These are phyloP conservation scores for Lysiphlebus fabarum DNA, from an alignment of 1,140 invertebrate species.

Conservation along the genomic window DNA sequence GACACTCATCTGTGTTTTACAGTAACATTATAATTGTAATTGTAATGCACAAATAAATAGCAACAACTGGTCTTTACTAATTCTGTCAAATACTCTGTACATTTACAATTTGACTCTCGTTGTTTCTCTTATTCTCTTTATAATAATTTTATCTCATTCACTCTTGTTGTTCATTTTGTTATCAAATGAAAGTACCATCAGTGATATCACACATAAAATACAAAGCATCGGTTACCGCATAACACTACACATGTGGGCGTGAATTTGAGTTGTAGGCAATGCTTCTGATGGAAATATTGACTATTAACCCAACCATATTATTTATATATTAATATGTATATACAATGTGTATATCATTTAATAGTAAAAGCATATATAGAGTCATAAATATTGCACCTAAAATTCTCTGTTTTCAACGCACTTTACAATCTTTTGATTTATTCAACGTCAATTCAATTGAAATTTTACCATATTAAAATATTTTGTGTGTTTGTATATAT, in stretches of 20 bases:
- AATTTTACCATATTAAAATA: conserved; percentile 3
- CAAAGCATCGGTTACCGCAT: conserved; percentile 1
- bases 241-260: conserved; percentile 31
- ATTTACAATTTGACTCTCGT: conserved; percentile 16
- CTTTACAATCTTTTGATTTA: conserved; percentile 53
- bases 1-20: conserved; percentile 42
- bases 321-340: too few relatives aligned
- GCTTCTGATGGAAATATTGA: conserved; percentile 58
- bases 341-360: conserved; percentile 55
- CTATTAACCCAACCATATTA: conserved; percentile 52
- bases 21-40: conserved; percentile 31
- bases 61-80: conserved; percentile 51
- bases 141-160: too few relatives aligned
- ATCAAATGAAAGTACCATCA: background rate
- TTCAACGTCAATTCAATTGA: conserved; percentile 10
- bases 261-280: conserved; percentile 54
- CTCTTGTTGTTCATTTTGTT: too few relatives aligned
- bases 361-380: conserved; percentile 38
- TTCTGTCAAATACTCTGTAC: conserved; percentile 51
- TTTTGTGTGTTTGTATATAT: too few relatives aligned
- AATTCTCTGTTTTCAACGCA: conserved; percentile 45
- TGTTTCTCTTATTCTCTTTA: background rate
- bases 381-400: conserved; percentile 52
- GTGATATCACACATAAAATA: conserved; percentile 8
- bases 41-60: conserved; percentile 57